Evolutionary conservation across 2,113 vertebrate species (phyloP), one percentile per base, ranked within the genome.

Genomic region (Macrotus californicus): DNA sequence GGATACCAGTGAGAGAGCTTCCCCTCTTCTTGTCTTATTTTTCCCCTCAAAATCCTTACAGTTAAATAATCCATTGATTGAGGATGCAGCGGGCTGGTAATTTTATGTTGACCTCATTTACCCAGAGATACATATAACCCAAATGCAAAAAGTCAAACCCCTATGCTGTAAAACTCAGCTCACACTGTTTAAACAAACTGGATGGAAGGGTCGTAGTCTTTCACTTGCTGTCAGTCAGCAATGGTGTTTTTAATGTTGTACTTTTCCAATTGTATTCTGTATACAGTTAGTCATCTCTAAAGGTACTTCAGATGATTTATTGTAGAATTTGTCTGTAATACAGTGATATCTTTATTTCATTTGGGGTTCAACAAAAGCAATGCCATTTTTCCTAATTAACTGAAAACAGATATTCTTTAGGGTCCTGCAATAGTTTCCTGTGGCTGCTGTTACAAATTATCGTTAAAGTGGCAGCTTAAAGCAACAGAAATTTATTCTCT

Each of bases 61-160:
- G 80, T 94, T 89, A 19, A 73, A 34, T 81, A 67, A 69, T 76
- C 48, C 93, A 34, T 85, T 94, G 86, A 92, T 86, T 96, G 31
- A 64, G 73, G 36, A 64, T 48, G 34, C 22, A 90, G 15, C 8
- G 52, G 46, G 5, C 76, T 95, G 61, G 41, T 85, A 61, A 69
- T 70, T 87, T 93, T 93, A 54, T 77, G 46, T 81, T 95, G n/a
- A 90, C 50, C 15, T 77, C 73, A 86, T 59, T 92, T 54, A 46
- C 93, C 41, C 56, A 81, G 73, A 86, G 61, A 72, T 94, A 16
- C 29, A 48, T 56, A 26, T 96, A 46, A 66, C 41, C 3, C 66
- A 39, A 56, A 76, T 87, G 77, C 29, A 85, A 50, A 92, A 64
- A 48, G 39, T 81, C 31, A 87, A 50, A 56, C 36, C 13, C 24